These are phyloP conservation scores for Heliconius himera DNA, from an alignment of 1,140 invertebrate genomes.

Conservation along the genomic window DNA sequence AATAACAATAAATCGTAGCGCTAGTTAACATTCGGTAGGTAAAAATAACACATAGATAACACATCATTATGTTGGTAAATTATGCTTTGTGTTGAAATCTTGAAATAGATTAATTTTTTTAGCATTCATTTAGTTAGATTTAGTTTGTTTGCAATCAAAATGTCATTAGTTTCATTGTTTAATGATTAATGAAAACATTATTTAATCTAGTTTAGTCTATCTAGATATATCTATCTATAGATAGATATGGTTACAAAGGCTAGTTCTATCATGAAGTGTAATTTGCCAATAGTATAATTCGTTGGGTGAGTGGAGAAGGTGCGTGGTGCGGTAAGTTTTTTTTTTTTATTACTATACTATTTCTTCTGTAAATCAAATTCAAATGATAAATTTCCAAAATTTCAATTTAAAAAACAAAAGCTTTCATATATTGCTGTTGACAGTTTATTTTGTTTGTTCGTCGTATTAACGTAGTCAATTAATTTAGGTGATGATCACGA, in stretches of 20 bases:
- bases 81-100: conserved; percentile 20
- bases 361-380: neutral
- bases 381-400: neutral
- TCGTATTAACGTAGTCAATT: conserved; percentile 42
- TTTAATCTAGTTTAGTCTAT: neutral
- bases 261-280: conserved; percentile 22
- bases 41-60: conserved; percentile 17
- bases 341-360: conserved; percentile 35
- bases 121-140: neutral
- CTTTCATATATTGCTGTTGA: conserved; percentile 51
- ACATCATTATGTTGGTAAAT: conserved; percentile 28
- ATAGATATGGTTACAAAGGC: no score
- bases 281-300: conserved; percentile 26
- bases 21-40: conserved; percentile 7
- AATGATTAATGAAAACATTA: neutral
- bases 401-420: neutral
- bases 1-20: conserved; percentile 11
- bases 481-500: conserved; percentile 75
- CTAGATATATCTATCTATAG: neutral
- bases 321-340: conserved; percentile 65
- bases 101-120: neutral
- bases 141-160: neutral
- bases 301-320: conserved; percentile 42
- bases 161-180: conserved; percentile 1
- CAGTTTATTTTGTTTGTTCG: neutral